Conservation (phyloP, 2,113 vertebrate genomes). For the Ctenodactylus gundi region DNA sequence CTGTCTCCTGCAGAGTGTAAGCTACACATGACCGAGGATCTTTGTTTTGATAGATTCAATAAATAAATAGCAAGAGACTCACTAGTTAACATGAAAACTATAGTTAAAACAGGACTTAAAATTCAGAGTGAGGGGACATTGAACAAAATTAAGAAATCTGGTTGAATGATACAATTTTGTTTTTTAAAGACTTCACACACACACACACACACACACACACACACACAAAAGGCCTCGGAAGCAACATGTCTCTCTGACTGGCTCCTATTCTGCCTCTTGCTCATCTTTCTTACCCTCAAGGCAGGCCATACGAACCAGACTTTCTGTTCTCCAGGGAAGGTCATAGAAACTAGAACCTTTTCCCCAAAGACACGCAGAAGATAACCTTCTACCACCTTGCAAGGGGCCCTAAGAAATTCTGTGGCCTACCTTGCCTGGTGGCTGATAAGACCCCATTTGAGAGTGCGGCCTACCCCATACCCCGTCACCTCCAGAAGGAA, state of each 20-base stretch:
- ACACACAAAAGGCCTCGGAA: neutral
- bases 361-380: neutral
- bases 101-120: neutral
- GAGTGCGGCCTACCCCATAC: neutral
- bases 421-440: neutral
- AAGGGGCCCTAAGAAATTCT: neutral
- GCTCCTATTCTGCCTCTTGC: neutral
- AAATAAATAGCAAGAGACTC: neutral
- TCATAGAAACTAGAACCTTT: neutral
- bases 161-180: no score
- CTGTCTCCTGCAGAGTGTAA: neutral
- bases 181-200: neutral
- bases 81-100: slow-evolving; percentile 5
- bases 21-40: neutral
- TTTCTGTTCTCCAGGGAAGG: neutral
- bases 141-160: neutral
- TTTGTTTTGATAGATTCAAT: neutral
- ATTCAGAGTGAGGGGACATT: neutral
- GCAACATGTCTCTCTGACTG: neutral
- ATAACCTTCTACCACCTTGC: no score
- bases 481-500: neutral
- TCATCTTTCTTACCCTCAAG: neutral
- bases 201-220: no score
- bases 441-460: neutral
- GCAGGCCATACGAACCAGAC: neutral